phyloP scores from a whole-genome alignment of 1,140 invertebrate genomes.

The Bombus pascuorum region DNA sequence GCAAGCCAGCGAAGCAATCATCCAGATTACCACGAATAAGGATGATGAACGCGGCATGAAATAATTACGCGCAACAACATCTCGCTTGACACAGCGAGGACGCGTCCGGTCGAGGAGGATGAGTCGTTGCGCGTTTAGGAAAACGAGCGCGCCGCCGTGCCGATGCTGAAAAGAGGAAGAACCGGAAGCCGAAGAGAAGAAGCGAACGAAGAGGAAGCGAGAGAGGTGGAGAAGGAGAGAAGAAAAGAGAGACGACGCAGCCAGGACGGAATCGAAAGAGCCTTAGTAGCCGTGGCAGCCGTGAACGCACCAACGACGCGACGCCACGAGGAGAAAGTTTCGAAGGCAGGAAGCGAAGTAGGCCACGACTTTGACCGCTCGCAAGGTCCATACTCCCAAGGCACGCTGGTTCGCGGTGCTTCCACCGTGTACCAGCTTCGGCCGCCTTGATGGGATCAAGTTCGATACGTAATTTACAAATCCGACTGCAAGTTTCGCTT shows the following conservation, averaged over 20 bases:
- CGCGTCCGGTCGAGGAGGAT: not conserved
- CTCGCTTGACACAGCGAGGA: not conserved
- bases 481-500: too few relatives aligned
- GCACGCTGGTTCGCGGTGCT: slow-evolving; percentile 43
- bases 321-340: slow-evolving; percentile 79
- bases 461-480: too few relatives aligned
- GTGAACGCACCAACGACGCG: slow-evolving; percentile 57
- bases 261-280: slow-evolving; percentile 37
- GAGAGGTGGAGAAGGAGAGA: not conserved
- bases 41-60: slow-evolving; percentile 7
- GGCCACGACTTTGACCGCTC: slow-evolving; percentile 82
- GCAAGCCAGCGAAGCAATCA: slow-evolving; percentile 15
- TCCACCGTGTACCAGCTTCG: not conserved
- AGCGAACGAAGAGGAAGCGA: not conserved
- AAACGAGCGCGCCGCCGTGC: too few relatives aligned
- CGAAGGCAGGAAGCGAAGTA: slow-evolving; percentile 80
- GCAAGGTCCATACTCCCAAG: slow-evolving; percentile 79
- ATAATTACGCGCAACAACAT: not conserved
- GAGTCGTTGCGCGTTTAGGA: not conserved
- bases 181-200: not conserved
- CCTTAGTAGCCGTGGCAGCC: slow-evolving; percentile 28
- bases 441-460: too few relatives aligned
- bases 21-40: slow-evolving; percentile 19
- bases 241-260: not conserved
- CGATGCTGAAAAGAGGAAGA: not conserved